Base-by-base conservation (phyloP, 2,888 invertebrate genomes). In the Leptogaster cylindrica region DNA sequence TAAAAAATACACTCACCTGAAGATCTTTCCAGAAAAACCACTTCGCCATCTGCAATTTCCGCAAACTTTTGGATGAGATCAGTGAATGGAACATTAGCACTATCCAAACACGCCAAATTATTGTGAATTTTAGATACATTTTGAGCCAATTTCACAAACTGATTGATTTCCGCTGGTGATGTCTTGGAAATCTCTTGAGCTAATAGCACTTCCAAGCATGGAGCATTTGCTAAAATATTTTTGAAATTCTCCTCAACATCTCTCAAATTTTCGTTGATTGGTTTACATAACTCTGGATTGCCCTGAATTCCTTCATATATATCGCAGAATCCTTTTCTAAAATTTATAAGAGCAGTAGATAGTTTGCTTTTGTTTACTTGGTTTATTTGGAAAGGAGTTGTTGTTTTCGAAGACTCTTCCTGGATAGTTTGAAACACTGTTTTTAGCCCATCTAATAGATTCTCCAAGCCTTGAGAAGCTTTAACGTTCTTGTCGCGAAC, bases 111-210 rank as follows among this genome's bases (percentile, higher is more conserved):
- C 6, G 2, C 14, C 3, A 65, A n/a, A 28, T 50, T 33, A 16
- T 20, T 3, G n/a, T 41, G 18, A 18, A 2, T 12, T 6, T n/a
- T 10, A 12, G 41, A 12, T 44, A 41, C n/a, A 44, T 23, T 8
- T 8, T 65, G 2, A 8, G 28, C 31, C 16, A 41, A n/a, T 4
- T 27, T n/a, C 27, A 18, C 6, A 28, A 65, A 28, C 6, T 39
- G 7, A 10, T 2, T 14, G n/a, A 74, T 74, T 25, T 73, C 74
- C 16, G 73, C 75, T 27, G 76, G 76, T 2, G 76, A 73, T 68
- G 83, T 79, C 3, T 76, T 71, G 65, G 78, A 77, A 72, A 81
- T 79, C 65, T 82, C 82, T 46, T 77, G 73, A n/a, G 84, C 81
- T 55, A 86, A 75, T 36, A 85, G 76, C 16, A 75, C 78, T 75